Percentiles rank a stretch among this genome's conserved stretches.
Conservation (phyloP, 2,797 vertebrate species). For the Brotogeris chrysoptera region DNA sequence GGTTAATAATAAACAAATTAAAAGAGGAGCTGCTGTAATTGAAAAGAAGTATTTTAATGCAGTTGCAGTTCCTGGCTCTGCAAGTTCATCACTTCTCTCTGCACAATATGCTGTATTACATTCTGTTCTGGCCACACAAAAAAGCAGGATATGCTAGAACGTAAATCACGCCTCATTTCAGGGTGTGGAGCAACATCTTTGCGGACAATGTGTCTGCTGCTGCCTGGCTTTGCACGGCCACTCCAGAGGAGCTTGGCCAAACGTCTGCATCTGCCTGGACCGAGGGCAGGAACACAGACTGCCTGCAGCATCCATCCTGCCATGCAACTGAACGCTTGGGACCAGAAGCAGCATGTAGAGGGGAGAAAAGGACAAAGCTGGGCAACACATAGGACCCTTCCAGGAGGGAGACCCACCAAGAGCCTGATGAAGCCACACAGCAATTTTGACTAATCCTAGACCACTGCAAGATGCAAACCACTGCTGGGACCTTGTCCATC, state of each 20-base stretch:
- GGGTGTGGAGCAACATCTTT: not conserved
- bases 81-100: not conserved
- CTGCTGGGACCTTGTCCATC: too few species aligned
- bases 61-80: not conserved
- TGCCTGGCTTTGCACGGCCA: not conserved
- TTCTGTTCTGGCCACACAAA: not conserved
- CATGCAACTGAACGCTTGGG: not conserved
- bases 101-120: not conserved
- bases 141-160: not conserved
- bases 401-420: not conserved
- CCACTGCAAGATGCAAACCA: not conserved
- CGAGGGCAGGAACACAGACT: not conserved
- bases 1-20: constrained; percentile 62
- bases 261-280: not conserved
- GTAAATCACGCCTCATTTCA: not conserved
- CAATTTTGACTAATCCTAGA: not conserved
- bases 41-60: not conserved
- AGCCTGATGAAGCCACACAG: not conserved
- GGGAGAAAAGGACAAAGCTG: not conserved
- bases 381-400: rapidly evolving
- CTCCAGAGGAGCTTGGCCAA: not conserved
- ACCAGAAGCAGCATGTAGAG: not conserved
- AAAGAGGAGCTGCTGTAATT: constrained; percentile 28
- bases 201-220: not conserved
- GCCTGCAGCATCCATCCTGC: not conserved